A percentile compares a stretch with the other conserved stretches of the same genome.
phyloP scores from a whole-genome alignment of 2,113 vertebrate species.

The Calonectris borealis region DNA sequence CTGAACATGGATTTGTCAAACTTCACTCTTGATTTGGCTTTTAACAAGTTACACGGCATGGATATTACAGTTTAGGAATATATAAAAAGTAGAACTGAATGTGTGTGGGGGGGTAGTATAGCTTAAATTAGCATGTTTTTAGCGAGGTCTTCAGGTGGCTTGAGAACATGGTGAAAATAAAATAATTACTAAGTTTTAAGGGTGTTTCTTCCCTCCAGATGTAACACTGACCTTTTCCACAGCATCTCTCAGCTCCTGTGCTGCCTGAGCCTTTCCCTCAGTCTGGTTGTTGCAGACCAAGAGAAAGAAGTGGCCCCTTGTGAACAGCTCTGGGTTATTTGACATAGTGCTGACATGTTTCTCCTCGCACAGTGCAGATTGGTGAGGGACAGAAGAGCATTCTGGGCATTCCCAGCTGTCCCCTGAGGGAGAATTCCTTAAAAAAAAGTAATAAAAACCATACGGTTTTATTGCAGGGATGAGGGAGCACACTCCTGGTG shows the following conservation, averaged over 20 bases:
- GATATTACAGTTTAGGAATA: background rate
- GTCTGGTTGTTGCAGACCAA: background rate
- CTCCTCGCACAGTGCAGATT: background rate
- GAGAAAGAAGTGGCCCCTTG: background rate
- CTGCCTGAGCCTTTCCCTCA: background rate
- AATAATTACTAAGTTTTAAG: background rate
- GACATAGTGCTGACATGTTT: background rate
- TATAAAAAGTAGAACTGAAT: background rate
- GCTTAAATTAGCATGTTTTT: background rate
- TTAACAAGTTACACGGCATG: background rate
- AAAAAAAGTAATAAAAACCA: background rate
- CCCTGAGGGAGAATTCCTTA: background rate
- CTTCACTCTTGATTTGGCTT: background rate
- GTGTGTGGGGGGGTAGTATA: rapidly evolving
- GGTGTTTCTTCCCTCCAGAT: background rate
- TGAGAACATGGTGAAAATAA: background rate
- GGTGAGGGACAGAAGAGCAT: background rate
- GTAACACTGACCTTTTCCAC: background rate
- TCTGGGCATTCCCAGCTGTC: background rate
- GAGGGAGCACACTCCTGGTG: background rate
- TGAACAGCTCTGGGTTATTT: background rate
- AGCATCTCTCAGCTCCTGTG: background rate
- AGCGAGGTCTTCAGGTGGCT: background rate
- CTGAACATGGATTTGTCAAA: background rate
- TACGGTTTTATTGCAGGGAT: background rate